Evolutionary conservation across 2,888 invertebrate genomes (phyloP), one percentile per base, ranked within the genome.

Genomic region (Torymus aiolomorphi): DNA sequence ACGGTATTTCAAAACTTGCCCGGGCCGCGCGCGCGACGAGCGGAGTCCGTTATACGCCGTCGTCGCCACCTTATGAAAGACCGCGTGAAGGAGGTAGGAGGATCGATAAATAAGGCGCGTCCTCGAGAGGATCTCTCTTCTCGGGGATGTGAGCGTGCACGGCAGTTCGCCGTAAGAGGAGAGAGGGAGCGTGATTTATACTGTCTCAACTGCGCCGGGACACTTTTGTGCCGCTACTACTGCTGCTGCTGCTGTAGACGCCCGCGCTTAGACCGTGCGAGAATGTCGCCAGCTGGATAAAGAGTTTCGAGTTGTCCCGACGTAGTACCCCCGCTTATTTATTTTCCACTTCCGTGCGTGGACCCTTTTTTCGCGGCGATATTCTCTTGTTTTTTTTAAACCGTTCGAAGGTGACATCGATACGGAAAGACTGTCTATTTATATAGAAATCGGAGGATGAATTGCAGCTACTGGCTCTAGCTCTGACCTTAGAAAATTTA

Each of bases 111-210:
- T 78, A 69, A 74, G 63, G 62, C 20, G 52, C 31, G 49, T 14
- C 20, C 73, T 51, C 2, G 16, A 42, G 42, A 42, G 42, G 42
- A 42, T 42, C n/a, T 65, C 12, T 49, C 13, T 62, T 24, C 42
- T n/a, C 18, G n/a, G 10, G 52, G 5, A 10, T 42, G 42, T 10
- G 42, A 42, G 42, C 42, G 42, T 42, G 42, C 42, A 42, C 14
- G n/a, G 52, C 14, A 42, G 62, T n/a, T 70, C 70, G 13, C 70
- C 18, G 56, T 57, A 56, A 76, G 76, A 70, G 62, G 42, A 72
- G 42, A 51, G 63, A 77, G 73, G 63, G 18, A 72, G 49, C 56
- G 63, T 80, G 73, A 80, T 80, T 80, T 77, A 77, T 80, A 76
- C 69, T 67, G 80, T 77, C 72, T 78, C 67, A 57, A 65, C 67